Evolutionary conservation across 2,888 invertebrate species (phyloP), one percentile per base, ranked within the genome.

Genomic region (Seira musarum): DNA sequence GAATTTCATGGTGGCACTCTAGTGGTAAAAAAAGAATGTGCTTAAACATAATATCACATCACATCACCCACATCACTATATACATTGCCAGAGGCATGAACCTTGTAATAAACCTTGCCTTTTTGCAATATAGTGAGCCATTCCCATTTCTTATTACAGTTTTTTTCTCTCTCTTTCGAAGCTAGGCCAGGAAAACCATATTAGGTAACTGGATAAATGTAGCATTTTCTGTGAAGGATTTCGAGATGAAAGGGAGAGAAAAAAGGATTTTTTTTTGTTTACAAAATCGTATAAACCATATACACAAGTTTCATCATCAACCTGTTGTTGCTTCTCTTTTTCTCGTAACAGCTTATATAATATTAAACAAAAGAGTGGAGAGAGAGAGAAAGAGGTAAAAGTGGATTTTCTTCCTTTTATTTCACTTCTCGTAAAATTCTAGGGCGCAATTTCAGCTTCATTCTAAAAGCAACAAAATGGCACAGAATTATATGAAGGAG

Each of bases 261-360:
- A 70, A 64, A 40, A 6, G 63, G 60, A 19, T 63, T 65, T n/a
- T n/a, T n/a, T n/a, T n/a, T 49, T 73, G 73, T 73, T 73, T 73
- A 73, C 65, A 73, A 73, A 60, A 73, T 65, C 65, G 73, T 30
- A 63, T 8, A 73, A 60, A 73, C 53, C 65, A 65, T 30, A 63
- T 8, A 46, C 49, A 67, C 19, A 25, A 69, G 49, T 67, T 74
- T 67, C 35, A 70, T 75, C 69, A 69, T 71, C 77, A 78, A 78
- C 77, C 77, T 78, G 77, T 78, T 78, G 77, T 78, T 78, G 77
- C 57, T 57, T 30, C 8, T 30, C 30, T 30, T 78, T 63, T 25
- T 19, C 19, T 46, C 19, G 19, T 53, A n/a, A 22, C 21, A 21
- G 60, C 22, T 60, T 60, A 22, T 60, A 60, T 13, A 21, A 60